A percentile compares a stretch with the other conserved stretches of the same genome.
phyloP scores from a whole-genome alignment of 2,797 vertebrate genomes.

The Takifugu ocellatus region DNA sequence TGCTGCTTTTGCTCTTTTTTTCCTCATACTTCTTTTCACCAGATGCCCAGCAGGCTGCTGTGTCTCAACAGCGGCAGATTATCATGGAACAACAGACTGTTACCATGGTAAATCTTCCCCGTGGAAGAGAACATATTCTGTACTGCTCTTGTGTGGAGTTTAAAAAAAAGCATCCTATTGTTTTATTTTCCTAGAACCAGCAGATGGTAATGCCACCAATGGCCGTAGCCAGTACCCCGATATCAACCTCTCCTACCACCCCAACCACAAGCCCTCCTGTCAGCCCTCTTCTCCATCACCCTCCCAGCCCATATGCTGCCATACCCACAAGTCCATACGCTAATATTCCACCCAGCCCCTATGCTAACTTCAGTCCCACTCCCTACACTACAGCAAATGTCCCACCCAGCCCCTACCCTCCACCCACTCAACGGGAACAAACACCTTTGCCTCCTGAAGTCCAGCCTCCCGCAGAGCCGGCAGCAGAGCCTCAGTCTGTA shows the following conservation, averaged over 20 bases:
- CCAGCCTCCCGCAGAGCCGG: constrained; percentile 6
- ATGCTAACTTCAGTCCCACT: constrained; percentile 62
- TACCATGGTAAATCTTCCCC: constrained; percentile 72
- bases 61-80: constrained; percentile 74
- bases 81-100: constrained; percentile 80
- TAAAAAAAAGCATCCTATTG: background rate
- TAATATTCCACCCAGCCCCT: constrained; percentile 62
- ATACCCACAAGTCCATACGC: constrained; percentile 62
- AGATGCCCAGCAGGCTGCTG: constrained; percentile 71
- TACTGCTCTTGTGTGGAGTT: constrained; percentile 2
- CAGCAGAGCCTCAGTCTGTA: constrained; percentile 6
- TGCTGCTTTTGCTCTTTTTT: constrained; percentile 15
- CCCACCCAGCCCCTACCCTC: constrained; percentile 40
- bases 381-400: constrained; percentile 42
- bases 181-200: constrained; percentile 74
- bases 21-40: constrained; percentile 35
- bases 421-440: constrained; percentile 20
- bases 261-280: constrained; percentile 67
- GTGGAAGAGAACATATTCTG: constrained; percentile 1
- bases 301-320: constrained; percentile 52
- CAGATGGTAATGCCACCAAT: constrained; percentile 87
- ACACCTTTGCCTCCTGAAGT: constrained; percentile 21
- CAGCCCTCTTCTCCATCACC: constrained; percentile 57
- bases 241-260: constrained; percentile 64
- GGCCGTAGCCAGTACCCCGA: constrained; percentile 71